These are phyloP conservation scores for Morbakka virulenta DNA, from an alignment of 30 jellyfish, hydroid and myxozoan species.

Conservation along the genomic window DNA sequence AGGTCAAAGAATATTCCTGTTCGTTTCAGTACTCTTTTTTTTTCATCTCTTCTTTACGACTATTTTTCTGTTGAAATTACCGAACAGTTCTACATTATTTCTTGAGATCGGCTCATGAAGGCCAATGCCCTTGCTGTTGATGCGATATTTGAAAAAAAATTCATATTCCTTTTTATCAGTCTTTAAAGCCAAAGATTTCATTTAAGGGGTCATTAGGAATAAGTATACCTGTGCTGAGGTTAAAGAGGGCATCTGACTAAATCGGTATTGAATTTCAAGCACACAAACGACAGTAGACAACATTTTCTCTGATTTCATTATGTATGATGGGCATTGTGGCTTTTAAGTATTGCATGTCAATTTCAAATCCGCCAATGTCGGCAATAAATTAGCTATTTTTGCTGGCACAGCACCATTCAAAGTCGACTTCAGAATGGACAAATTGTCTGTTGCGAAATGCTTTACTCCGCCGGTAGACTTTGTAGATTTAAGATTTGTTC, in stretches of 20 bases:
- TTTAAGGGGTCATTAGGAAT: no score
- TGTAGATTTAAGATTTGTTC: slow-evolving; percentile 44
- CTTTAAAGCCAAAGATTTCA: no score
- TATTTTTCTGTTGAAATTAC: neutral
- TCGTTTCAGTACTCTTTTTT: slow-evolving; percentile 30
- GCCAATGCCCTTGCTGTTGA: neutral
- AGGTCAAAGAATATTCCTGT: slow-evolving; percentile 20
- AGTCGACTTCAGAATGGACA: slow-evolving; percentile 23
- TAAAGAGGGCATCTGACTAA: no score
- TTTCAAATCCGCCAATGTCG: neutral
- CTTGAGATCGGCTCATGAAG: slow-evolving; percentile 25
- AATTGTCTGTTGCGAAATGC: slow-evolving; percentile 19
- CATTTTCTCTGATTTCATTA: slow-evolving; percentile 11
- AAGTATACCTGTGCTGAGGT: no score
- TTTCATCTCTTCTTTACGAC: neutral
- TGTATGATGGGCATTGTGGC: slow-evolving; percentile 16
- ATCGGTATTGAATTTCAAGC: no score
- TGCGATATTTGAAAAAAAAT: neutral
- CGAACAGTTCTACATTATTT: neutral
- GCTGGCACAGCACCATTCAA: slow-evolving; percentile 47
- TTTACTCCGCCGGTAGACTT: slow-evolving; percentile 31
- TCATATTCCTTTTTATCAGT: slow-evolving; percentile 24
- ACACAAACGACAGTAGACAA: slow-evolving; percentile 9
- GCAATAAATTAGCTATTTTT: slow-evolving; percentile 8
- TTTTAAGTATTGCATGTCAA: neutral